Base-by-base conservation (phyloP, 2,888 invertebrate genomes). In the Pristionchus exspectatus region DNA sequence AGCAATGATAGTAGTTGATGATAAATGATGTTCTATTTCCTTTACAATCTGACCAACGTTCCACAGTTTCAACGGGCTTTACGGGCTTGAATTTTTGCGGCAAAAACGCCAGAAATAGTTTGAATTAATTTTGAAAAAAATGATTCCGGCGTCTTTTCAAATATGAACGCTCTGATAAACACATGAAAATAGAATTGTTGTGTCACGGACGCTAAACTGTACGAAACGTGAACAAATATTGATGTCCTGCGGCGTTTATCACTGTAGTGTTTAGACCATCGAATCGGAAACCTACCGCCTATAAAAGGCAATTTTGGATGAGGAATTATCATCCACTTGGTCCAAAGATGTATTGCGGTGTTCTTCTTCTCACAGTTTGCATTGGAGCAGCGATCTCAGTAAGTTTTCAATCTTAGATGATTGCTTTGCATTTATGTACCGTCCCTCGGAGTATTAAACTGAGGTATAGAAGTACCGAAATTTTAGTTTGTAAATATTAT, bases 1-100 rank as follows among this genome's bases (percentile, higher is more conserved):
- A 63, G 63, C 63, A n/a, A 63, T 63, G 63, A 63, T 63, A n/a
- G 63, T 63, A 63, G 63, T 63, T 63, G 63, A 63, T 63, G 63
- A 63, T 63, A 63, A 63, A 63, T 63, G 63, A 63, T 63, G 63
- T 63, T 63, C 10, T 21, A 63, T n/a, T 63, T 3, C 24, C 21
- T 7, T 18, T 63, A 63, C 21, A 10, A 0, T 63, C 63, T 2
- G 9, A 63, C 7, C 2, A 21, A 21, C 21, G 63, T n/a, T n/a
- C 12, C 5, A 50, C 44, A 50, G 44, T 44, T 44, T 44, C 4
- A 44, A 44, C 44, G 44, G 38, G 38, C 38, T 50, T 50, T 9
- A 50, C 38, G 38, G 38, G 38, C 38, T 38, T 38, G 38, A 38
- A 3, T 38, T 38, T 38, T 3, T 38, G 38, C 38, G 2, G 38